These are phyloP conservation scores for Eublepharis macularius DNA, from an alignment of 2,113 vertebrate genomes.

Conservation along the genomic window DNA sequence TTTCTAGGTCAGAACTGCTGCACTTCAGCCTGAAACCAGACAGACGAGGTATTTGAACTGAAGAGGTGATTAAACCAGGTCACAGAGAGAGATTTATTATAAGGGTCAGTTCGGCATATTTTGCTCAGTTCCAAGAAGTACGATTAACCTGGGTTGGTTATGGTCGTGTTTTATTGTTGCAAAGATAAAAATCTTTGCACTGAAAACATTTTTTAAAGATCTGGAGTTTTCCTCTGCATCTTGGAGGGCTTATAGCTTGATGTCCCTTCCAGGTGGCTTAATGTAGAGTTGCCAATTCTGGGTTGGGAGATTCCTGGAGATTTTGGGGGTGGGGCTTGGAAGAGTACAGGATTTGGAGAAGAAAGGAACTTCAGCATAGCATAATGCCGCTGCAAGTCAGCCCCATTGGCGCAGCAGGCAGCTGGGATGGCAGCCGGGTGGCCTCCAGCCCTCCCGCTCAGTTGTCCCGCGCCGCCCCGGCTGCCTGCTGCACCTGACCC, in stretches of 20 bases:
- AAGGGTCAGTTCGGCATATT: background rate
- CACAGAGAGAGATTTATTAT: background rate
- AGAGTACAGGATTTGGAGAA: no score
- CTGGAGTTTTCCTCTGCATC: background rate
- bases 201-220: conserved; percentile 5
- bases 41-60: conserved; percentile 11
- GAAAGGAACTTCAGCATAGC: no score
- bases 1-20: conserved; percentile 3
- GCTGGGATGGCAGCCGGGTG: no score
- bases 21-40: conserved; percentile 9
- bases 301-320: no score
- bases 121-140: background rate
- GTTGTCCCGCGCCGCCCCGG: no score
- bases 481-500: no score
- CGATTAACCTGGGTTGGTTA: background rate
- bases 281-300: background rate
- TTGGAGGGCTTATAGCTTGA: background rate
- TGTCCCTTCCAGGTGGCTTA: conserved; percentile 24
- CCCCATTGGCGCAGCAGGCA: no score
- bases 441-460: no score
- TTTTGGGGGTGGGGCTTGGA: no score
- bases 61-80: background rate
- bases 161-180: background rate
- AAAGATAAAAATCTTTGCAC: conserved; percentile 6
- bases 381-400: no score